A percentile compares a stretch with the other conserved stretches of the same genome.
These are phyloP conservation scores for Coremacera marginata DNA, from an alignment of 2,888 invertebrate genomes.

Conservation along the genomic window DNA sequence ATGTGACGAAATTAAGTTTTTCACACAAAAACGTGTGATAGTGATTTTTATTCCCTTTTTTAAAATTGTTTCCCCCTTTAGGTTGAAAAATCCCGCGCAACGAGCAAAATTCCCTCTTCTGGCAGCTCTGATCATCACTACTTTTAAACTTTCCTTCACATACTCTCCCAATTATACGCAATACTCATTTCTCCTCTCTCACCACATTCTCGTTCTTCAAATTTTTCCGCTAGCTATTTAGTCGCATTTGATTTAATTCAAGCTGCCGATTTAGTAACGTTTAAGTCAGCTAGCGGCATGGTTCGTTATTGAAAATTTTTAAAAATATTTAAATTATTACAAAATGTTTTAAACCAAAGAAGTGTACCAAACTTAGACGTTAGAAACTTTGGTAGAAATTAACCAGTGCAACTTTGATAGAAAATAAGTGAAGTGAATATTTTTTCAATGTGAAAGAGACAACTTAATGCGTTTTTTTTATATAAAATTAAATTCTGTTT, in stretches of 20 bases:
- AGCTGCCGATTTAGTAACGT: slow-evolving; percentile 19
- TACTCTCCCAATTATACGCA: neutral
- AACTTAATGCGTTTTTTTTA: neutral
- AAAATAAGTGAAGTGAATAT: too few species aligned
- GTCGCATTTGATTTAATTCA: neutral
- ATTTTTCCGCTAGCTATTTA: neutral
- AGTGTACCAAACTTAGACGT: neutral
- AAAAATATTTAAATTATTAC: neutral
- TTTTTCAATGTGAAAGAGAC: neutral
- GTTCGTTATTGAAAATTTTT: neutral
- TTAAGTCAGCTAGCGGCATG: slow-evolving; percentile 19
- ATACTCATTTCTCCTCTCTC: neutral
- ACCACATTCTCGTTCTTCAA: neutral
- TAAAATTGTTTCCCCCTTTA: too few species aligned
- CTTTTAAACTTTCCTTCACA: neutral
- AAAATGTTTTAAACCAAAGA: neutral
- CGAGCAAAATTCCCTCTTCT: too few species aligned
- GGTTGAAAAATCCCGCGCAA: too few species aligned
- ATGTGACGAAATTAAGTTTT: too few species aligned
- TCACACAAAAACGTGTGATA: too few species aligned
- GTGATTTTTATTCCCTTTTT: too few species aligned
- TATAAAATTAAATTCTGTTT: too few species aligned
- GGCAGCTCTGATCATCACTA: too few species aligned
- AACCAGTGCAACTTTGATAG: too few species aligned
- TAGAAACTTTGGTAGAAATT: too few species aligned